phyloP scores from a whole-genome alignment of 2,797 vertebrate genomes.

The Oreochromis grahami region DNA sequence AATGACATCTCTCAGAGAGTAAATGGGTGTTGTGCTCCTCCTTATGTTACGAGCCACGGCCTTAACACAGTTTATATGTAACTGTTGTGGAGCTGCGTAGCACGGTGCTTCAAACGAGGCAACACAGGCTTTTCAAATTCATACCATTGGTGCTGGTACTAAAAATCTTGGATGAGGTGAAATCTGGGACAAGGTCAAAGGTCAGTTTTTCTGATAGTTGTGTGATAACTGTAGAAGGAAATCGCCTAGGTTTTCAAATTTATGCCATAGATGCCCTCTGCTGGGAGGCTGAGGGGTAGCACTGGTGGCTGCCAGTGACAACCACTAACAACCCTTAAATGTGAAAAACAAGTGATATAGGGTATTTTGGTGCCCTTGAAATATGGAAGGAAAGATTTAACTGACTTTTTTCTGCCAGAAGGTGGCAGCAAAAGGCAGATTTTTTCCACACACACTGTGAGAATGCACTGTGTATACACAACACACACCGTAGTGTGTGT shows the following conservation, averaged over 20 bases:
- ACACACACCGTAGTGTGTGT: neutral
- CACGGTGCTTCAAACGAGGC: neutral
- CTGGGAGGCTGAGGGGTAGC: neutral
- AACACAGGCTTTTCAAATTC: neutral
- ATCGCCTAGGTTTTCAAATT: neutral
- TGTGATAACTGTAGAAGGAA: neutral
- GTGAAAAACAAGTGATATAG: neutral
- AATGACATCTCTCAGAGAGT: neutral
- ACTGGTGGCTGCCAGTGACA: neutral
- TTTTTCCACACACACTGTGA: neutral
- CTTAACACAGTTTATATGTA: neutral
- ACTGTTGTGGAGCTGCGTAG: neutral
- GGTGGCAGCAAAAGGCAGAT: conserved; percentile 63
- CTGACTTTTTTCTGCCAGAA: conserved; percentile 35
- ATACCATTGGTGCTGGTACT: neutral
- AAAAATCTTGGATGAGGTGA: neutral
- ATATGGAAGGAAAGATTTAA: neutral
- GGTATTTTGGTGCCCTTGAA: neutral
- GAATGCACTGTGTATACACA: neutral
- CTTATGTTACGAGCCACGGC: neutral
- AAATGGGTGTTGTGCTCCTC: neutral
- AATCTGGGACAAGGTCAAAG: neutral
- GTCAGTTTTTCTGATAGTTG: neutral
- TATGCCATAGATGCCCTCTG: neutral
- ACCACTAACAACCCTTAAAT: neutral